These are phyloP conservation scores for Apamea monoglypha DNA, from an alignment of 2,888 invertebrate genomes.

Conservation along the genomic window DNA sequence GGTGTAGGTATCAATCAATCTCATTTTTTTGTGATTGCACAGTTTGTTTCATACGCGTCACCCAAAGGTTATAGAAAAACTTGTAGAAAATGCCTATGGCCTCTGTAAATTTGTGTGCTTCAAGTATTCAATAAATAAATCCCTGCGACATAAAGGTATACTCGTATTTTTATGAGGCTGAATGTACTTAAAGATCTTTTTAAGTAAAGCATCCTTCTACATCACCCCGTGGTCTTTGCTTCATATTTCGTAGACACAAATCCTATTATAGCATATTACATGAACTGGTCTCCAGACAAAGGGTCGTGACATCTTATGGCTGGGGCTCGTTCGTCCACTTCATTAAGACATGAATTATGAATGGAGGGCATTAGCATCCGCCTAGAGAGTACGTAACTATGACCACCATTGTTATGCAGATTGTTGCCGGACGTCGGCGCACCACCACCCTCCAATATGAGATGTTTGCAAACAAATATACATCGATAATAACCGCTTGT, in stretches of 20 bases:
- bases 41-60: not conserved
- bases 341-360: slow-evolving; percentile 89
- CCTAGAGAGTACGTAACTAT: slow-evolving; percentile 83
- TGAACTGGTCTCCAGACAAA: slow-evolving; percentile 74
- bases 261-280: slow-evolving; percentile 73
- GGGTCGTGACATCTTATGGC: slow-evolving; percentile 75
- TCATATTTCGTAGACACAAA: slow-evolving; percentile 58
- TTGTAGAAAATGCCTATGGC: not conserved
- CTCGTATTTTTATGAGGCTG: not conserved
- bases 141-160: not conserved
- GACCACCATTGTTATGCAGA: slow-evolving; percentile 88
- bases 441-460: slow-evolving; percentile 73
- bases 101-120: too few relatives aligned
- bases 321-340: slow-evolving; percentile 79
- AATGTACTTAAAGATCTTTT: not conserved
- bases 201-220: not conserved
- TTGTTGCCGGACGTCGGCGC: slow-evolving; percentile 85
- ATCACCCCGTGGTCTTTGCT: not conserved
- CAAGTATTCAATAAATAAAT: not conserved
- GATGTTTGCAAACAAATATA: slow-evolving; percentile 82
- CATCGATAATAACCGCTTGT: slow-evolving; percentile 65
- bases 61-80: not conserved
- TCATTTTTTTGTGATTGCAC: not conserved
- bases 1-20: too few relatives aligned
- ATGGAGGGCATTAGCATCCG: slow-evolving; percentile 87